These are phyloP conservation scores for Luperina nickerlii DNA, from an alignment of 2,888 invertebrate species.

Conservation along the genomic window DNA sequence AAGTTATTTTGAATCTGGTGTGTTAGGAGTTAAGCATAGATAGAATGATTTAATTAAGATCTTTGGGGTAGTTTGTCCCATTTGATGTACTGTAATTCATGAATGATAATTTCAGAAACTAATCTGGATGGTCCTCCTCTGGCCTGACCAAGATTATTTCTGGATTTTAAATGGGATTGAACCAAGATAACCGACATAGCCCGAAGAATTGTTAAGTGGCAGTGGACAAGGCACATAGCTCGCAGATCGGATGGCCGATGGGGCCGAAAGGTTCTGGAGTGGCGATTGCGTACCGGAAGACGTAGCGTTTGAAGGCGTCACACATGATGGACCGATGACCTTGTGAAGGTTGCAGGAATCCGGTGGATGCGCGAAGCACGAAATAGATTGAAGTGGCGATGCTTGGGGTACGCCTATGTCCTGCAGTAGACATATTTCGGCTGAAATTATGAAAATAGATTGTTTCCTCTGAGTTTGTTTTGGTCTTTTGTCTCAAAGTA, in stretches of 20 bases:
- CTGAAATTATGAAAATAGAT: background rate
- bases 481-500: background rate
- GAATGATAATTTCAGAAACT: background rate
- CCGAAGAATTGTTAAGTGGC: too few relatives aligned
- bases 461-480: background rate
- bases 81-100: background rate
- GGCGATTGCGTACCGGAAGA: too few relatives aligned
- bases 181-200: too few relatives aligned
- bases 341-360: too few relatives aligned
- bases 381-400: background rate
- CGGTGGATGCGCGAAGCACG: background rate
- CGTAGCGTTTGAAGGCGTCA: too few relatives aligned
- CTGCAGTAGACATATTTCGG: too few relatives aligned
- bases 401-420: background rate
- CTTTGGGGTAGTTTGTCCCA: background rate
- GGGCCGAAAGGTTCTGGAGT: too few relatives aligned
- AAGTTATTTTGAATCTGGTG: slow-evolving; percentile 35
- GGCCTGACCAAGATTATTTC: background rate
- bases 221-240: too few relatives aligned
- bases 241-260: too few relatives aligned
- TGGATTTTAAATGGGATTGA: background rate
- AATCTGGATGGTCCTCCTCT: background rate
- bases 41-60: slow-evolving; percentile 12
- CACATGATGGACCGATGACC: too few relatives aligned
- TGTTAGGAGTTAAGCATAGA: background rate